Percentiles rank a stretch among this genome's conserved stretches.
Evolutionary conservation across 2,888 invertebrate genomes (phyloP).

Genomic region (Dynastes hyllus): DNA sequence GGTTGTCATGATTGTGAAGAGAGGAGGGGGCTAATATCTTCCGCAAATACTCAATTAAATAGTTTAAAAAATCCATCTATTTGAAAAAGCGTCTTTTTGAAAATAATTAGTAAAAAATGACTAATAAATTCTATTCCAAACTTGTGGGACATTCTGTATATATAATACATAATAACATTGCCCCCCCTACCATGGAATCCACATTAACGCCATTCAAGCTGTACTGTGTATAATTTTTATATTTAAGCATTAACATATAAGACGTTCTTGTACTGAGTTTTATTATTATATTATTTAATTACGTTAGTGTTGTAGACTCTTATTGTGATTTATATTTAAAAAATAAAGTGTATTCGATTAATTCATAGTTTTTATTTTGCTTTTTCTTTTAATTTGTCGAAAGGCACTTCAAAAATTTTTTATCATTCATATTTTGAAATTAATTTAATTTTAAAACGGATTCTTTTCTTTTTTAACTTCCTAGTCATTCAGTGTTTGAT

Average conservation of each 20-base stretch:
- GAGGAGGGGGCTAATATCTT: too few relatives aligned
- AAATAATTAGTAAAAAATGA: too few relatives aligned
- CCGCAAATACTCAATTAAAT: too few relatives aligned
- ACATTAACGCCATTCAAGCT: background rate
- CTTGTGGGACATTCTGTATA: too few relatives aligned
- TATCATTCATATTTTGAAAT: too few relatives aligned
- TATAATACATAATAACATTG: background rate
- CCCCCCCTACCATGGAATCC: background rate
- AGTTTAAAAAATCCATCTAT: too few relatives aligned
- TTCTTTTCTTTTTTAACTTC: background rate
- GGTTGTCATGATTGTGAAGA: too few relatives aligned
- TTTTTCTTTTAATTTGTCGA: background rate
- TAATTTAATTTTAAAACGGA: too few relatives aligned
- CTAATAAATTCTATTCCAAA: too few relatives aligned
- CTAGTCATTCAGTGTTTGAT: constrained; percentile 21
- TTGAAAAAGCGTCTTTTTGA: too few relatives aligned
- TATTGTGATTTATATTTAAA: constrained; percentile 48
- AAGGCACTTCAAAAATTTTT: too few relatives aligned
- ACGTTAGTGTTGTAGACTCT: constrained; percentile 30
- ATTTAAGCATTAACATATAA: constrained; percentile 48
- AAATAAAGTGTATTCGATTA: constrained; percentile 46
- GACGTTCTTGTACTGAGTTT: constrained; percentile 50
- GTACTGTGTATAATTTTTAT: constrained; percentile 39
- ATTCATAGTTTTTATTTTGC: constrained; percentile 34
- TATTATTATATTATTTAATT: constrained; percentile 46